Conservation (phyloP, 2,797 vertebrate species). For the Liasis olivaceus region DNA sequence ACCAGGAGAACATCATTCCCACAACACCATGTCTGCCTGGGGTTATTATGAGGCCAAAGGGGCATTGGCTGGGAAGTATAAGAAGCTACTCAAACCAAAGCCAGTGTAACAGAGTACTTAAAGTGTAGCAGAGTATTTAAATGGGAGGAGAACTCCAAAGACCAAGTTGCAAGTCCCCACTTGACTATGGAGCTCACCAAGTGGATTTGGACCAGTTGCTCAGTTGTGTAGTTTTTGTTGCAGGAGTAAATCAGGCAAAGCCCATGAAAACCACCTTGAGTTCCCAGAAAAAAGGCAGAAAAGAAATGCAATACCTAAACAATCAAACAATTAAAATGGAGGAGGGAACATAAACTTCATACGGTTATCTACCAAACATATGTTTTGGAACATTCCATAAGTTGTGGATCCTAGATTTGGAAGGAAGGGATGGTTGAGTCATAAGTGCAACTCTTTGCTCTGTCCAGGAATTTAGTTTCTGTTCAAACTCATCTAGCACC, state of each 20-base stretch:
- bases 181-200: not conserved
- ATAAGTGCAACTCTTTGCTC: too few relatives aligned
- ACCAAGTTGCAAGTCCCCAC: not conserved
- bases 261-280: not conserved
- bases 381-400: too few relatives aligned
- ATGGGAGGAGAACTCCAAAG: not conserved
- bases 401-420: too few relatives aligned
- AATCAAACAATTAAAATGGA: too few relatives aligned
- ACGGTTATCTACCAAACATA: too few relatives aligned
- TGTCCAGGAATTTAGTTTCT: not conserved
- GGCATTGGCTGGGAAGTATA: not conserved
- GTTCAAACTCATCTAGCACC: too few relatives aligned
- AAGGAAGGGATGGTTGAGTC: too few relatives aligned
- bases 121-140: not conserved
- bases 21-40: not conserved
- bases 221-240: not conserved
- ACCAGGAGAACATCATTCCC: not conserved
- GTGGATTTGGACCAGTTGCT: not conserved
- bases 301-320: not conserved
- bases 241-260: not conserved
- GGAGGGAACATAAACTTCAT: too few relatives aligned
- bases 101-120: not conserved
- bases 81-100: not conserved
- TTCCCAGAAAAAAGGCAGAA: not conserved
- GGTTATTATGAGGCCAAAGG: not conserved